Base-by-base conservation (phyloP, 1,140 invertebrate genomes). In the Tetranychus urticae region DNA sequence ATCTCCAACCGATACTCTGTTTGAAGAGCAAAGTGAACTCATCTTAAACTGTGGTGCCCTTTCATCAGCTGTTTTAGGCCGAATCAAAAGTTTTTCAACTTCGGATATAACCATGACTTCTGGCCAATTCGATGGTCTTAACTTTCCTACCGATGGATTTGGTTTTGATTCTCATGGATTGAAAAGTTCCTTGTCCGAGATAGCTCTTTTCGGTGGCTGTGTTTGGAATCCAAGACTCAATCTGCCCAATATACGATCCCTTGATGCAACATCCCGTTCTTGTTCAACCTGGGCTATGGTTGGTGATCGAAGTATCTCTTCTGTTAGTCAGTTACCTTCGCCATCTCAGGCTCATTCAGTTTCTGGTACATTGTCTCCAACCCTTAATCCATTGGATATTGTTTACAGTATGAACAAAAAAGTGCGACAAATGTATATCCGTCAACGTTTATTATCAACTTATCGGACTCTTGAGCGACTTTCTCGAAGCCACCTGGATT, bases 271-370 rank as follows among this genome's bases (percentile, higher is more conserved):
- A 0, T 86, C 84, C 0, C 77, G 85, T 1, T 86, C 84, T 0
- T 87, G 84, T 70, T 86, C 84, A 59, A 88, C 84, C 0, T 88
- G 85, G 84, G 85, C 87, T 0, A 85, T 84, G 2, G 82, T 85
- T 0, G 82, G 82, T 1, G 82, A 84, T 65, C 73, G 57, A 37
- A n/a, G n/a, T n/a, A 39, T 82, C 2, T 77, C 78, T 2, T 80
- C 80, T 23, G 81, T 79, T 0, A 82, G 81, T 0, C 82, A 84
- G 67, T 69, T 84, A 60, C 82, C 82, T 3, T 83, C 82, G 46
- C 82, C 82, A 0, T 42, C 39, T 6, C 81, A 84, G 64, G 33
- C 55, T 37, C 55, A 56, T 39, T 65, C 67, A 39, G 48, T 58
- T 23, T 61, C 61, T 35, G 61, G 60, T 1, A 36, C 60, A 55